Evolutionary conservation across 2,113 vertebrate species (phyloP).

Genomic region (Halcyon senegalensis): DNA sequence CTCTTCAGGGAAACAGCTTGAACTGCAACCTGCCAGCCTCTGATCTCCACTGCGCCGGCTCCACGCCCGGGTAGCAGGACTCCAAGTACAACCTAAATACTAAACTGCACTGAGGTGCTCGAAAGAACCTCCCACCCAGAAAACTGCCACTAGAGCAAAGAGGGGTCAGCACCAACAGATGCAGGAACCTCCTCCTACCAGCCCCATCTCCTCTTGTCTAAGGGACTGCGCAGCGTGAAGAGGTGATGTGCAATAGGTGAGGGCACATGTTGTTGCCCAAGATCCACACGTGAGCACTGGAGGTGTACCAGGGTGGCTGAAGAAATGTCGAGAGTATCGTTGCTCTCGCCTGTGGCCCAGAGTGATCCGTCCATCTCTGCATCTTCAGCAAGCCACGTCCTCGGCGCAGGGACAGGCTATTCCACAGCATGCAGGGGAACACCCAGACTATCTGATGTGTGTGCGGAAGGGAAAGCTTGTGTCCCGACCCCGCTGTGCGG

Average conservation of each 20-base stretch:
- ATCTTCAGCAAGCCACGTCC: background rate
- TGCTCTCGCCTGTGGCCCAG: background rate
- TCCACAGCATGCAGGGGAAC: background rate
- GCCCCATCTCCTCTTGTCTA: background rate
- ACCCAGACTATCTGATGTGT: fast-evolving
- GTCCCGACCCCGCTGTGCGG: fast-evolving
- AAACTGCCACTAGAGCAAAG: background rate
- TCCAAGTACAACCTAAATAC: background rate
- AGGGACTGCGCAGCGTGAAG: background rate
- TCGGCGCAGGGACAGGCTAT: background rate
- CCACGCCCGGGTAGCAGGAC: background rate
- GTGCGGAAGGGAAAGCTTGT: background rate
- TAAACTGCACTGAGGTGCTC: background rate
- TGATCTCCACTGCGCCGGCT: fast-evolving
- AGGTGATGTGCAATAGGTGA: background rate
- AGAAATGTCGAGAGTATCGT: background rate
- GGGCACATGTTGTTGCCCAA: background rate
- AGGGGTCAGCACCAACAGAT: background rate
- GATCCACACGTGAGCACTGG: background rate
- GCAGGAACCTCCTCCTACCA: background rate
- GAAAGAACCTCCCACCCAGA: background rate
- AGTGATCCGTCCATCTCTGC: background rate
- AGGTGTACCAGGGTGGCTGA: background rate
- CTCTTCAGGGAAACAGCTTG: background rate
- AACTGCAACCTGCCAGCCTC: background rate